These are phyloP conservation scores for Eucera pruinosa DNA, from an alignment of 2,888 invertebrate species.

Conservation along the genomic window DNA sequence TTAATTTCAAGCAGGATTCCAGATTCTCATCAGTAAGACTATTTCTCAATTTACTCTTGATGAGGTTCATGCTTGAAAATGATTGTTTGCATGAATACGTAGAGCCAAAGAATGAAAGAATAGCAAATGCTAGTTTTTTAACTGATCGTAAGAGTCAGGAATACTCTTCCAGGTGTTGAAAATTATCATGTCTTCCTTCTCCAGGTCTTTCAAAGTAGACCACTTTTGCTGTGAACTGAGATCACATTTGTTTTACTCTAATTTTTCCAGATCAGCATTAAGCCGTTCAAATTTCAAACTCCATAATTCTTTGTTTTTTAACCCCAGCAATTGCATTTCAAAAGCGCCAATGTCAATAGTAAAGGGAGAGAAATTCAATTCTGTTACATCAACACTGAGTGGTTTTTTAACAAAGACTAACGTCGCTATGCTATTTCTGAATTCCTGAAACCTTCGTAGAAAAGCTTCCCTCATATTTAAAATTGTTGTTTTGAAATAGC, in stretches of 20 bases:
- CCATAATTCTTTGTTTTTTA: constrained; percentile 71
- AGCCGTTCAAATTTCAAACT: constrained; percentile 74
- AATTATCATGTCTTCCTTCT: constrained; percentile 25
- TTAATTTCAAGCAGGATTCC: constrained; percentile 63
- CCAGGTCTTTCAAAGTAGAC: constrained; percentile 26
- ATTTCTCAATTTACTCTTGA: constrained; percentile 65
- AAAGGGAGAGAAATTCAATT: constrained; percentile 19
- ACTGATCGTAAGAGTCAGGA: constrained; percentile 13
- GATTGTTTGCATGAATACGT: constrained; percentile 27
- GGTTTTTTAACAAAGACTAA: constrained; percentile 63
- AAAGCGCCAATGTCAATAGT: constrained; percentile 67
- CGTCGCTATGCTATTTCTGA: constrained; percentile 72
- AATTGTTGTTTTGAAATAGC: neutral
- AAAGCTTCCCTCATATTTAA: constrained; percentile 67
- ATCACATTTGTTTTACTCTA: constrained; percentile 75
- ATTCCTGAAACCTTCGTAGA: constrained; percentile 72
- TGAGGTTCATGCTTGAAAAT: constrained; percentile 55
- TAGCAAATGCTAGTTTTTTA: constrained; percentile 14
- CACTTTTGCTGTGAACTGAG: constrained; percentile 74
- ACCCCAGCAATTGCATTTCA: constrained; percentile 74
- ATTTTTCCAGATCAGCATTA: constrained; percentile 80
- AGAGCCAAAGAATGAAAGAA: constrained; percentile 14
- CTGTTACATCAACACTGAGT: constrained; percentile 6
- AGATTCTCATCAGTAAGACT: constrained; percentile 61
- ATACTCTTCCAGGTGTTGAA: constrained; percentile 26